Evolutionary conservation across 2,113 vertebrate genomes (phyloP), one percentile per base, ranked within the genome.

Genomic region (Petroica traversi): DNA sequence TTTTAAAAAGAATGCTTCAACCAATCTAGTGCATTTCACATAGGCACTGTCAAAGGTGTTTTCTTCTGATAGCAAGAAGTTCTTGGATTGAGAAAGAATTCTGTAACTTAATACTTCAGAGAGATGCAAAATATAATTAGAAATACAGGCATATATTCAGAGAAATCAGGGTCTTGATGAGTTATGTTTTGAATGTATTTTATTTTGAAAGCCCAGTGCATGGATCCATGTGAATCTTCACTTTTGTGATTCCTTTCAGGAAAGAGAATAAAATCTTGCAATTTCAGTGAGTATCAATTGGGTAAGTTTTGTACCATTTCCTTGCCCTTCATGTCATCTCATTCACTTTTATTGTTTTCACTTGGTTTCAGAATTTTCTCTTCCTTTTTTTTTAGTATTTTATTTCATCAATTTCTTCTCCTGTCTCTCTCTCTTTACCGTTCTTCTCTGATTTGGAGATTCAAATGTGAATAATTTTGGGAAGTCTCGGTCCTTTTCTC

Each of bases 1-100:
- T 78, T 93, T 63, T 91, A 29, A 85, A 95, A 97, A 92, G 36
- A 89, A 76, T 88, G 61, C 28, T 85, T 77, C 46, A 67, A 75
- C 19, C 20, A 73, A 5, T 12, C 24, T 85, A 80, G 34, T 41
- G 36, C 48, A 33, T 34, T 78, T 67, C 26, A 64, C 69, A 66
- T 0, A 61, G 8, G 12, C 16, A 57, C 31, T 38, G 28, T 73
- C 36, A 46, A 57, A 67, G 38, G n/a, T 62, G 19, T 61, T 78
- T 91, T 93, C 41, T 78, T 97, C 75, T 94, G 22, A 85, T 9
- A n/a, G 40, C 8, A 87, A 81, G 38, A 85, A 74, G 14, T 77
- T 86, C 52, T 19, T 25, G 45, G 19, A 85, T 36, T 90, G 82
- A 96, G 77, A 93, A 85, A 59, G 23, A 95, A 74, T 38, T 92